Conservation (phyloP, 2,113 vertebrate genomes). For the Lontra canadensis region DNA sequence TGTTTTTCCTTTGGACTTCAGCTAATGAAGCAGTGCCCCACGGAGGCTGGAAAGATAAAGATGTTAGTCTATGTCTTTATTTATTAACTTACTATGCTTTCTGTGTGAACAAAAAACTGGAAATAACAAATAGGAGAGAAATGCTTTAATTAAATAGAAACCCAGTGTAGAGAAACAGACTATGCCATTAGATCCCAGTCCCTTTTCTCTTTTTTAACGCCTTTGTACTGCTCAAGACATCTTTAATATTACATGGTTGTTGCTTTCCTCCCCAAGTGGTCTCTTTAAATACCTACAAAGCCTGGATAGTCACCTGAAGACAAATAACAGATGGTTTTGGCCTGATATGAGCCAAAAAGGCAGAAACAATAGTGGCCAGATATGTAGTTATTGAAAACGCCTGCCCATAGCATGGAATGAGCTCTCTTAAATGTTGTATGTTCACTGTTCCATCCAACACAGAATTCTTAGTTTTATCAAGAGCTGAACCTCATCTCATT, state of each 20-base stretch:
- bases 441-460: not conserved
- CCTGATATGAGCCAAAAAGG: not conserved
- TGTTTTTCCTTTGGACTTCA: not conserved
- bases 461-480: not conserved
- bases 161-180: not conserved
- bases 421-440: not conserved
- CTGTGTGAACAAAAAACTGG: slow-evolving; percentile 7
- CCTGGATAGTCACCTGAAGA: not conserved
- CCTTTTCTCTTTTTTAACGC: not conserved
- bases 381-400: not conserved
- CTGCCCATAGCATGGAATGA: not conserved
- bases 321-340: not conserved
- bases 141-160: not conserved
- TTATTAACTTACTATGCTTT: not conserved
- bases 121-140: not conserved
- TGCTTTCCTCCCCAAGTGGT: not conserved
- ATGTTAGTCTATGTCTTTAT: not conserved
- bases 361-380: not conserved
- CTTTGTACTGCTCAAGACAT: not conserved
- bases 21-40: slow-evolving; percentile 27
- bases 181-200: not conserved
- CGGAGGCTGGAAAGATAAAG: not conserved
- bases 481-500: not conserved
- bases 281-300: slow-evolving; percentile 14
- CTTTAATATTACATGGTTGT: not conserved